A percentile compares a stretch with the other conserved stretches of the same genome.
Conservation (phyloP, 1,140 invertebrate species). For the Papilio helenus region DNA sequence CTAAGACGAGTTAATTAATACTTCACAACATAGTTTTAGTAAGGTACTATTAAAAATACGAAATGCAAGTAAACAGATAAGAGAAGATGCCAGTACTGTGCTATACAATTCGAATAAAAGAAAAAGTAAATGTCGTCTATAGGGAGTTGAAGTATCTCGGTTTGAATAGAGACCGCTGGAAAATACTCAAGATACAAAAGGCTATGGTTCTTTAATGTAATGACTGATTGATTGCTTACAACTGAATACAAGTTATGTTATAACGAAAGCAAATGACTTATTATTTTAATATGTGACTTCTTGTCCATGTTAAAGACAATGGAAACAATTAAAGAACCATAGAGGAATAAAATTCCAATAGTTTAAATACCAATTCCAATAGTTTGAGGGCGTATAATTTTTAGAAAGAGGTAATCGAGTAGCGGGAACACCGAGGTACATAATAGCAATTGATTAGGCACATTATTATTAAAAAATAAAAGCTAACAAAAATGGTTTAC, state of each 20-base stretch:
- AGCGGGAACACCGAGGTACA: too few relatives aligned
- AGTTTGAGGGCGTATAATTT: too few relatives aligned
- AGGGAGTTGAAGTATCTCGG: slow-evolving; percentile 2
- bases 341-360: too few relatives aligned
- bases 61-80: not conserved
- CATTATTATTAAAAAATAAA: not conserved
- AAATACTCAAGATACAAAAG: slow-evolving; percentile 19
- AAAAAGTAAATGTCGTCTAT: slow-evolving; percentile 21
- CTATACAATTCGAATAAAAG: slow-evolving; percentile 15
- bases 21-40: too few relatives aligned
- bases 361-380: too few relatives aligned
- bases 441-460: too few relatives aligned
- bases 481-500: not conserved
- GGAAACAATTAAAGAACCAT: too few relatives aligned
- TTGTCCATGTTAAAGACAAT: not conserved
- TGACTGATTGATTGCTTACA: slow-evolving; percentile 27
- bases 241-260: not conserved
- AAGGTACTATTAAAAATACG: not conserved
- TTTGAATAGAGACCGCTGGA: slow-evolving; percentile 16
- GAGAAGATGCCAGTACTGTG: not conserved
- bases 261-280: not conserved
- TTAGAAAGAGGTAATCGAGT: too few relatives aligned
- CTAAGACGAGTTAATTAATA: too few relatives aligned
- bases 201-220: slow-evolving; percentile 20
- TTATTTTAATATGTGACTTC: not conserved